phyloP scores from a whole-genome alignment of 2,888 invertebrate genomes.

The Eumerus sabulonum region DNA sequence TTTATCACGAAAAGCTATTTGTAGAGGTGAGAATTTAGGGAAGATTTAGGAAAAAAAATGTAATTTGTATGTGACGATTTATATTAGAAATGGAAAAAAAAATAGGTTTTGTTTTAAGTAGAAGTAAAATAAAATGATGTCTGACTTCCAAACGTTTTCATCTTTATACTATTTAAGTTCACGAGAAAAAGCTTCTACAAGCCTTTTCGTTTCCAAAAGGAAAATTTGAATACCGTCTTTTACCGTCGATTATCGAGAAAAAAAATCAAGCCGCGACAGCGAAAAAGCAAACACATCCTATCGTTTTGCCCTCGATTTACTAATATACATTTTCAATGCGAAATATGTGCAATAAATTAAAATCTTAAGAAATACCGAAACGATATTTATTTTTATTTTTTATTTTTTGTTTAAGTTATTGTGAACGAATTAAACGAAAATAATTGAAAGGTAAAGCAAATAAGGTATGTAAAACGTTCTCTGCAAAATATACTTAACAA shows the following conservation, averaged over 20 bases:
- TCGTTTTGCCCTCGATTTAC: no score
- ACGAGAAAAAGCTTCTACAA: constrained; percentile 10
- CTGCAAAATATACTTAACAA: constrained; percentile 53
- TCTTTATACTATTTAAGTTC: not conserved
- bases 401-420: not conserved
- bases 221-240: no score
- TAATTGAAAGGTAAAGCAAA: constrained; percentile 24
- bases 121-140: not conserved
- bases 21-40: no score
- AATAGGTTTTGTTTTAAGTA: no score
- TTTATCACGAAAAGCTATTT: no score
- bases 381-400: not conserved
- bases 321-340: constrained; percentile 35
- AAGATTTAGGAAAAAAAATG: no score
- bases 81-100: no score
- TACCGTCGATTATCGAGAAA: not conserved
- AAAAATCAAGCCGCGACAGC: constrained; percentile 19
- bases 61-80: no score
- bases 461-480: constrained; percentile 27
- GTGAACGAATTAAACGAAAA: constrained; percentile 15
- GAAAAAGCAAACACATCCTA: constrained; percentile 6
- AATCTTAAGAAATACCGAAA: not conserved
- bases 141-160: not conserved
- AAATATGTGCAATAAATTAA: constrained; percentile 59
- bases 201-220: not conserved